Evolutionary conservation across 1,140 invertebrate species (phyloP).

Genomic region (Trichonephila clavata): DNA sequence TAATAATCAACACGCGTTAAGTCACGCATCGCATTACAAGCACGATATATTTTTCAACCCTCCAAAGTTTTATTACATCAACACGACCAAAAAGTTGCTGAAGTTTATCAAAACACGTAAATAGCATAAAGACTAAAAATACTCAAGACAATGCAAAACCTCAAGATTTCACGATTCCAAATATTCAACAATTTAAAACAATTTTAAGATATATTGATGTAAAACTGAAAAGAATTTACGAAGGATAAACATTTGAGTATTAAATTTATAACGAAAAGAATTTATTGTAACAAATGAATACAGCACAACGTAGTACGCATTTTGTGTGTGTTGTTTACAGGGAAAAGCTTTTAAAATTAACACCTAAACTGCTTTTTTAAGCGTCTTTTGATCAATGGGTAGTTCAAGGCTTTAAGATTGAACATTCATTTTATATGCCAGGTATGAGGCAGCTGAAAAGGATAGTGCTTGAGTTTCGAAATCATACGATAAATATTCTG

Average conservation of each 20-base stretch:
- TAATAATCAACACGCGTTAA: slow-evolving; percentile 27
- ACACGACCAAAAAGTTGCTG: not conserved
- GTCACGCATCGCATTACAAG: not conserved
- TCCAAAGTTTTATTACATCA: not conserved
- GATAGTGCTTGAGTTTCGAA: no score
- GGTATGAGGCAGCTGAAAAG: no score
- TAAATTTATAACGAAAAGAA: not conserved
- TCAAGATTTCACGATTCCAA: not conserved
- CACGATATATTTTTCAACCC: not conserved
- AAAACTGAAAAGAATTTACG: no score
- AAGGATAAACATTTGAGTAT: no score
- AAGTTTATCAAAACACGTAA: not conserved
- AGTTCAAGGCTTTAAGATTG: no score
- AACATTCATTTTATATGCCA: no score
- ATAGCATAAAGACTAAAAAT: not conserved
- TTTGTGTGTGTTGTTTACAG: no score
- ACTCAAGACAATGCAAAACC: not conserved
- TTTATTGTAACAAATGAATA: not conserved
- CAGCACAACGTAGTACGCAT: not conserved
- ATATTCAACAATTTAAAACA: not conserved
- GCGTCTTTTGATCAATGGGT: no score
- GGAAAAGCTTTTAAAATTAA: slow-evolving; percentile 34
- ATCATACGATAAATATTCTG: no score
- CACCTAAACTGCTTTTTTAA: not conserved
- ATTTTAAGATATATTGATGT: not conserved